Conservation (phyloP, 2,888 invertebrate genomes). For the Conops quadrifasciatus region DNA sequence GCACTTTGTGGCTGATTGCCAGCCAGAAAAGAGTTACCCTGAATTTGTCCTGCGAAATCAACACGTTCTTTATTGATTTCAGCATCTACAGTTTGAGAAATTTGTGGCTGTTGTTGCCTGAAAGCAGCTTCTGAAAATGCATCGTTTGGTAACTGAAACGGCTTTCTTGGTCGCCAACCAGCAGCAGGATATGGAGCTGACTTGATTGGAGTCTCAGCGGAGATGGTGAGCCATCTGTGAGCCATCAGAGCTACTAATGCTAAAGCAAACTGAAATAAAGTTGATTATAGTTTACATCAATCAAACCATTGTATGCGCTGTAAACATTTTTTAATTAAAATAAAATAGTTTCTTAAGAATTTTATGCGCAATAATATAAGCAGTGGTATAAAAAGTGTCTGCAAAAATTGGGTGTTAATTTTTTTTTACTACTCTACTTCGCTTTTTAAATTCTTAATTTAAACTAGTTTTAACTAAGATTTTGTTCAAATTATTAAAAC, state of each 20-base stretch:
- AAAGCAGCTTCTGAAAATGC: constrained; percentile 47
- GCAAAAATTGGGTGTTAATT: background rate
- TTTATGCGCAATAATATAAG: constrained; percentile 2
- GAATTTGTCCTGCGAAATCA: constrained; percentile 54
- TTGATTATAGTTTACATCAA: background rate
- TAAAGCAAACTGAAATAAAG: constrained; percentile 45
- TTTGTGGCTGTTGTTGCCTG: constrained; percentile 28
- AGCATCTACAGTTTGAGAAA: constrained; percentile 37
- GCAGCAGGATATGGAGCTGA: constrained; percentile 61
- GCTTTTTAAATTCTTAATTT: background rate
- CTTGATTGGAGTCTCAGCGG: constrained; percentile 49
- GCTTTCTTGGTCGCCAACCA: constrained; percentile 63
- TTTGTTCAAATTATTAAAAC: background rate
- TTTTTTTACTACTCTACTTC: background rate
- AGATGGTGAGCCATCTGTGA: constrained; percentile 31
- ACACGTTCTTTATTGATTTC: constrained; percentile 58
- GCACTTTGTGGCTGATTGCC: constrained; percentile 46
- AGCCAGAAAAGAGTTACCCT: constrained; percentile 32
- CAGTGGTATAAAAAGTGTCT: background rate
- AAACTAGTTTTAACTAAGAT: background rate
- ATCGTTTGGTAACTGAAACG: constrained; percentile 60
- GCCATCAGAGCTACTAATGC: constrained; percentile 40
- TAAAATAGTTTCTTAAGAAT: constrained; percentile 1
- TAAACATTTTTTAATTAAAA: background rate
- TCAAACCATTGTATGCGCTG: background rate